Conservation (phyloP, 1,140 invertebrate species). For the Sesamia nonagrioides region DNA sequence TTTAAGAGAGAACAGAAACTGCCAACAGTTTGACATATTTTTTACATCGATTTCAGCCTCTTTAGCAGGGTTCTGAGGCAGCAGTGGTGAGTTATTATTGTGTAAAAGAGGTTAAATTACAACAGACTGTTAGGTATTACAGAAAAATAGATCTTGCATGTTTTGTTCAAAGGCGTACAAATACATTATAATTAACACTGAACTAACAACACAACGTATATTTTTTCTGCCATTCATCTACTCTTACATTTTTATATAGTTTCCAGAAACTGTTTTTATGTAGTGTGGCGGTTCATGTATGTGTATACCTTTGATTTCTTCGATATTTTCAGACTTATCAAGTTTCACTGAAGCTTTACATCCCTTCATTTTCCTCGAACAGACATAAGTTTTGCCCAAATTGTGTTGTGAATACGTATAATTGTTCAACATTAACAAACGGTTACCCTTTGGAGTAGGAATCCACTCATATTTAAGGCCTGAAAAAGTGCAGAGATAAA, state of each 20-base stretch:
- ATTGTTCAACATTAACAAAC: constrained; percentile 42
- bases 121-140: too few species aligned
- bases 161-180: too few species aligned
- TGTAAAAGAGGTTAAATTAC: too few species aligned
- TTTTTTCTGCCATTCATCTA: not conserved
- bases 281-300: not conserved
- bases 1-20: too few species aligned
- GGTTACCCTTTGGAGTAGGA: not conserved
- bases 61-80: too few species aligned
- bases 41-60: too few species aligned
- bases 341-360: constrained; percentile 19
- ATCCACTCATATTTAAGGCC: not conserved
- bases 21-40: too few species aligned
- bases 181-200: too few species aligned
- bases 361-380: not conserved
- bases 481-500: not conserved
- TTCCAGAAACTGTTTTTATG: not conserved
- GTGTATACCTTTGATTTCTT: not conserved
- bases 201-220: too few species aligned
- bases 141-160: too few species aligned
- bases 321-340: not conserved
- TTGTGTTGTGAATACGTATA: constrained; percentile 52
- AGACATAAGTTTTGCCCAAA: not conserved
- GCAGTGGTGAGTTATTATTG: too few species aligned
- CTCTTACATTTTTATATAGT: not conserved